Evolutionary conservation across 2,797 vertebrate genomes (phyloP).

Genomic region (Poecilia picta): DNA sequence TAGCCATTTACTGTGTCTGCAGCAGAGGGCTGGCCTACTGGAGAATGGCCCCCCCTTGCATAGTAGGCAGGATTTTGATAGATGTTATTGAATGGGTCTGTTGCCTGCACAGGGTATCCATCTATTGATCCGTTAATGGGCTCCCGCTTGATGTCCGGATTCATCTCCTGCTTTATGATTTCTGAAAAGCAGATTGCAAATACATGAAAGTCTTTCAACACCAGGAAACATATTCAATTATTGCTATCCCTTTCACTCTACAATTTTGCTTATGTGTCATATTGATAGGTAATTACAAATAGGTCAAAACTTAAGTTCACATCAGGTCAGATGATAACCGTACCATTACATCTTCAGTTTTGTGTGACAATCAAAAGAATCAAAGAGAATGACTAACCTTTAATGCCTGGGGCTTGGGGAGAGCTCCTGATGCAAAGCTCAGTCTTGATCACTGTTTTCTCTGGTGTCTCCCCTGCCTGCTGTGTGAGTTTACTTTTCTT

Average conservation of each 20-base stretch:
- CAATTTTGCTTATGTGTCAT: neutral
- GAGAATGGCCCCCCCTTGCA: conserved; percentile 92
- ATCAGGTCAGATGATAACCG: neutral
- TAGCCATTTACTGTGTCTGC: conserved; percentile 87
- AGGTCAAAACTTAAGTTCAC: neutral
- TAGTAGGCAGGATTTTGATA: conserved; percentile 94
- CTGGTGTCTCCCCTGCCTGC: conserved; percentile 86
- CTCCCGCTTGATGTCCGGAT: conserved; percentile 84
- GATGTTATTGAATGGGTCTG: conserved; percentile 90
- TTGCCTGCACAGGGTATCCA: conserved; percentile 90
- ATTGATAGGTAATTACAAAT: neutral
- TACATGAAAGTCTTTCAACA: neutral
- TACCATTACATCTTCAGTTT: neutral
- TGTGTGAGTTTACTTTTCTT: conserved; percentile 92
- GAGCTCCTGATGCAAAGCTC: conserved; percentile 67
- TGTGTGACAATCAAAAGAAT: neutral
- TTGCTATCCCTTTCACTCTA: neutral
- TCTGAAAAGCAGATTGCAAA: conserved; percentile 63
- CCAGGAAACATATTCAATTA: conserved; percentile 1
- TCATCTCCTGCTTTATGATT: conserved; percentile 88
- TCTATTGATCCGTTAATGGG: conserved; percentile 90
- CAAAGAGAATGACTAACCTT: conserved; percentile 67
- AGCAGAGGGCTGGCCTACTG: conserved; percentile 80
- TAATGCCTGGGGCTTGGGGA: conserved; percentile 76
- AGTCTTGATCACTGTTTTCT: conserved; percentile 83